Evolutionary conservation across 2,113 vertebrate species (phyloP).

Genomic region (rabbit (Oryctolagus cuniculus)): mOryCun1.1 NC_091439.1:91468501-91469000

Average conservation of each 20-base stretch:
- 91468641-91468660: neutral
- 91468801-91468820: neutral
- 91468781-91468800: neutral
- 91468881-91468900: neutral
- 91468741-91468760: neutral
- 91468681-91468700: neutral
- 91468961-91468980: neutral
- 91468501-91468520: neutral
- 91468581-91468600: neutral
- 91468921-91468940: neutral
- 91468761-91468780: neutral
- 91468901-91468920: neutral
- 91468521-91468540: neutral
- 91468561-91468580: neutral
- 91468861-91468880: neutral
- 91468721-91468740: neutral
- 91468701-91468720: neutral
- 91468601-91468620: neutral
- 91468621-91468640: neutral
- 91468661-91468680: neutral
- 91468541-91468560: neutral
- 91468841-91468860: neutral
- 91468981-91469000: no score
- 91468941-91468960: neutral
- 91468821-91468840: neutral